Conservation (phyloP, 2,797 vertebrate species). For the Xyrichtys novacula region DNA sequence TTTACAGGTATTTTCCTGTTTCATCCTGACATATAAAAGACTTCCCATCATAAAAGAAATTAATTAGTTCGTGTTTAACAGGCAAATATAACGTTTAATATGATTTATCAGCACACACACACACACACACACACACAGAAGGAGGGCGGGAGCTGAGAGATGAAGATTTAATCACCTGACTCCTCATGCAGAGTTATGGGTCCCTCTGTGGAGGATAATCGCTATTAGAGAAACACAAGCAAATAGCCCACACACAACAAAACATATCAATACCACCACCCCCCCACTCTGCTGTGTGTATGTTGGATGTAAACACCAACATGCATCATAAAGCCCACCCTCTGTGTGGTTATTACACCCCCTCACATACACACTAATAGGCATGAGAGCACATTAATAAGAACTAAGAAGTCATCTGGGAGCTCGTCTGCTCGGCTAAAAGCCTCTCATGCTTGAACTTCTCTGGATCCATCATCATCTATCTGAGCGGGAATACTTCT, state of each 20-base stretch:
- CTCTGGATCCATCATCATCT: no score
- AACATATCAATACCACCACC: background rate
- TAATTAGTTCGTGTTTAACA: no score
- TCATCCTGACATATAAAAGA: no score
- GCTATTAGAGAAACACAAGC: conserved; percentile 24
- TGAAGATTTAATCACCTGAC: conserved; percentile 83
- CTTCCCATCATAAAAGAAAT: no score
- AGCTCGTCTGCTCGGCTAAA: no score
- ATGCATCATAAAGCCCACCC: background rate
- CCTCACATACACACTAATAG: background rate
- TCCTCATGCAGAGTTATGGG: conserved; percentile 78
- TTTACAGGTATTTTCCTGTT: background rate
- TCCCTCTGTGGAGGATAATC: conserved; percentile 39
- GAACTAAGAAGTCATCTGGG: background rate
- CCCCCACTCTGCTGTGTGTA: background rate
- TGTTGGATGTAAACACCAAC: background rate
- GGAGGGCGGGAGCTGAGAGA: conserved; percentile 50
- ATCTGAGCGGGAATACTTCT: no score
- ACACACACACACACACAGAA: conserved; percentile 19
- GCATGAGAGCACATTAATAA: conserved; percentile 1
- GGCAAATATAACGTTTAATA: conserved; percentile 8
- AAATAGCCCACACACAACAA: background rate
- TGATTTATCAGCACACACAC: conserved; percentile 40
- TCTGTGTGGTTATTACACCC: background rate
- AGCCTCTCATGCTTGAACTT: no score